Evolutionary conservation across 2,797 vertebrate species (phyloP).

Genomic region (Apodemus agrarius): DNA sequence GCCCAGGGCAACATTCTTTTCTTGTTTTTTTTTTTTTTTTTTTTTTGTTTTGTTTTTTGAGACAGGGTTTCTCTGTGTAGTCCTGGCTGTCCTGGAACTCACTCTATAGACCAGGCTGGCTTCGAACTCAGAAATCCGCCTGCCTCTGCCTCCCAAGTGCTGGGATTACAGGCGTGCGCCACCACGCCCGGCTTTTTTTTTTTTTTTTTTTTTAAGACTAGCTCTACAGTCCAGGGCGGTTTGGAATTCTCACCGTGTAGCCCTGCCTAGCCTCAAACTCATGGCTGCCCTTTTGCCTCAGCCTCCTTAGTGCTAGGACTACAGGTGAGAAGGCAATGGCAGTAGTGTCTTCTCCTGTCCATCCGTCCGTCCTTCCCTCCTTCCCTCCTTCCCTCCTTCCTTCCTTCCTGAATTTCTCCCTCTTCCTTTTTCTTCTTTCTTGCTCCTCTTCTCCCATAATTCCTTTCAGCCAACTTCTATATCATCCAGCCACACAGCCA

Average conservation of each 20-base stretch:
- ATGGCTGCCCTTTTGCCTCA: not conserved
- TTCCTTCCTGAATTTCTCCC: not conserved
- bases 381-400: not conserved
- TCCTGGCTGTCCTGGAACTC: no score
- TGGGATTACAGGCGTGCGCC: no score
- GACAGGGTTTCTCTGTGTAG: no score
- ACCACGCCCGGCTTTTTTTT: no score
- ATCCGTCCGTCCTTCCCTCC: no score
- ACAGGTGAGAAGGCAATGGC: not conserved
- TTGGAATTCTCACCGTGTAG: not conserved
- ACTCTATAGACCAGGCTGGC: no score
- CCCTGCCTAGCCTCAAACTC: not conserved
- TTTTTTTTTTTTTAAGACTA: not conserved
- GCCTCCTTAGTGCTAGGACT: not conserved
- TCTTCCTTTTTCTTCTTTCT: not conserved
- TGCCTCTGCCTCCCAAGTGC: no score
- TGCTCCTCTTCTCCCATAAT: not conserved
- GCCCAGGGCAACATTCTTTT: not conserved
- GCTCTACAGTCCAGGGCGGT: not conserved
- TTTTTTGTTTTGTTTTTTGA: not conserved
- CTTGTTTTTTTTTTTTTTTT: not conserved
- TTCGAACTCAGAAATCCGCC: no score
- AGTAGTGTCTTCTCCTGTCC: not conserved
- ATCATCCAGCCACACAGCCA: not conserved
- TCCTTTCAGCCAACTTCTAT: not conserved